Evolutionary conservation across 2,888 invertebrate genomes (phyloP), one percentile per base, ranked within the genome.

Genomic region (Pseudococcus jackbeardsleyi): DNA sequence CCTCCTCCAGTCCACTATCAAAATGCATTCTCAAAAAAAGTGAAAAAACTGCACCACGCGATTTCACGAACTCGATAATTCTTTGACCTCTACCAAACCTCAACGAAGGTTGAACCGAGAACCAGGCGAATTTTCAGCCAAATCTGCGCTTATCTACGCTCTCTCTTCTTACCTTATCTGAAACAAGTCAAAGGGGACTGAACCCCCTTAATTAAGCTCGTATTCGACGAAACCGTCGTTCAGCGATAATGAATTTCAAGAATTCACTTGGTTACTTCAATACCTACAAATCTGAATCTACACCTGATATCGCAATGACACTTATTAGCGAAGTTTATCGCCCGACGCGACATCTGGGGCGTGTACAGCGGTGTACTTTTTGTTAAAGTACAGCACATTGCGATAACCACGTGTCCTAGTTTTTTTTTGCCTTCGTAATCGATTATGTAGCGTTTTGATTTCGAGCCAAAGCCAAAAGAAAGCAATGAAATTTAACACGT

Each of bases 341-440:
- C 19, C 17, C 59, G n/a, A 59, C n/a, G 59, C 19, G 59, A 72
- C 26, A 72, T 15, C 15, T 22, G 68, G 68, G 68, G 68, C 68
- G 68, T 72, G 68, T 26, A 64, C 22, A 50, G 5, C 50, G 5
- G 17, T 50, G 50, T 50, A 50, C 0, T 12, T 72, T 33, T 26
- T 15, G 68, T 12, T 33, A 12, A 72, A 22, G 68, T 72, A 72
- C 33, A 33, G 68, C 26, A 26, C 5, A 59, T 59, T 59, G 11
- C 12, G 12, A 72, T 72, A 72, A 22, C 12, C 33, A 72, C 64
- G 68, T 72, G 33, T 72, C 68, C 68, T 72, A 72, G 68, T 72
- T 72, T 72, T 72, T 72, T 72, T 72, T 33, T 12, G 5, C 59
- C 19, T 72, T 26, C 33, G 68, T 72, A 26, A 72, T 72, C 68